Base-by-base conservation (phyloP, 1,140 invertebrate species). In the Drosophila persimilis region DNA sequence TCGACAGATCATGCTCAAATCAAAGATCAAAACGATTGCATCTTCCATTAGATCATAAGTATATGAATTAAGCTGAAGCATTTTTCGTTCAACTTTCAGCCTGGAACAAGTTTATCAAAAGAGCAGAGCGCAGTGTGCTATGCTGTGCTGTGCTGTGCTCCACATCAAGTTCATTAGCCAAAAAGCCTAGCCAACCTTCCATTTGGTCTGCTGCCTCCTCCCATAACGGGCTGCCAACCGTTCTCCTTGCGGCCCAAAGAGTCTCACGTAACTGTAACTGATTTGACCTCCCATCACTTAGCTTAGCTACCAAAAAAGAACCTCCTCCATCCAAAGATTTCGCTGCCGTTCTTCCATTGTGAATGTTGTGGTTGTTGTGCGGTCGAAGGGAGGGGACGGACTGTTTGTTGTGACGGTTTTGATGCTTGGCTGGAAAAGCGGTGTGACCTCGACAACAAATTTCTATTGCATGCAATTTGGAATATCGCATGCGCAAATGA, bases 401-500 rank as follows among this genome's bases (percentile, higher is more conserved):
- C 59, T 44, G 59, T 24, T 61, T 44, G 59, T 24, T 61, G 53
- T 45, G 59, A 53, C 26, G 48, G 22, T 61, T 9, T 43, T 39
- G 35, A 39, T 51, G 43, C 48, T 58, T 53, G 58, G 56, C 67
- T 71, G 63, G 50, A 62, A 66, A 72, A 74, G 61, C 66, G 41
- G 52, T 77, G 61, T 66, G 65, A 69, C 76, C 62, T 58, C 74
- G 66, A 62, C 58, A 65, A 64, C 73, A 86, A 86, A 77, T 85
- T 85, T 85, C 67, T 74, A 67, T 73, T 65, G 69, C 73, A 69
- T 79, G 66, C 63, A 61, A 81, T 77, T 80, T 77, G 46, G 56
- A 81, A 70, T 81, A 81, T 81, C 59, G 69, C 67, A 77, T 83
- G 77, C 73, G 51, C 67, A 86, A 86, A 86, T 85, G 72, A 81